Evolutionary conservation across 2,888 invertebrate genomes (phyloP).

Genomic region (Campaea margaritaria): DNA sequence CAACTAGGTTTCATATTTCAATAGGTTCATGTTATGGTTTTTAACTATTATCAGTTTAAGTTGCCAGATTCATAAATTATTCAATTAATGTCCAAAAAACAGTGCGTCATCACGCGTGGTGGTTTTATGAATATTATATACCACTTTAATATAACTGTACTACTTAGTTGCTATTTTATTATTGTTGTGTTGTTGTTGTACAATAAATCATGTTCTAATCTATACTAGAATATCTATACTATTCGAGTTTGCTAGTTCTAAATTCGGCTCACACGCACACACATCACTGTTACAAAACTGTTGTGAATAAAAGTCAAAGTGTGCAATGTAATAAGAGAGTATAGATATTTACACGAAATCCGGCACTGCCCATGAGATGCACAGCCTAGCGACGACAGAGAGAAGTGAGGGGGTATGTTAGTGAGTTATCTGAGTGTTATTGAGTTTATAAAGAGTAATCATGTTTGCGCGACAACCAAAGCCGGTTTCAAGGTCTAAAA

Average conservation of each 20-base stretch:
- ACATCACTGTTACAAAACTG: conserved; percentile 42
- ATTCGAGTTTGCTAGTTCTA: conserved; percentile 37
- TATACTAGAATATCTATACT: too few species aligned
- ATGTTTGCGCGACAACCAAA: conserved; percentile 20
- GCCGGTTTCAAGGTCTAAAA: not conserved
- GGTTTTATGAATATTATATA: too few species aligned
- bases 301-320: conserved; percentile 67
- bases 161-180: too few species aligned
- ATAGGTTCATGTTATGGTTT: too few species aligned
- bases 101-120: too few species aligned
- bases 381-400: conserved; percentile 89
- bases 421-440: conserved; percentile 55
- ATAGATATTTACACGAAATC: conserved; percentile 94
- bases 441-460: conserved; percentile 11
- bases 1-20: too few species aligned
- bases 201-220: too few species aligned
- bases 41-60: too few species aligned
- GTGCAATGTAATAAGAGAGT: conserved; percentile 78
- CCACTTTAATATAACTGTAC: too few species aligned
- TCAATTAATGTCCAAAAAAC: too few species aligned
- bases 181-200: too few species aligned
- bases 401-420: conserved; percentile 77
- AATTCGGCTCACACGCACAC: conserved; percentile 55
- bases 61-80: too few species aligned
- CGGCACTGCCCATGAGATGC: conserved; percentile 96